Evolutionary conservation across 64 coral and sea anemone species (phyloP).

Genomic region (Acropora tenuis): DNA sequence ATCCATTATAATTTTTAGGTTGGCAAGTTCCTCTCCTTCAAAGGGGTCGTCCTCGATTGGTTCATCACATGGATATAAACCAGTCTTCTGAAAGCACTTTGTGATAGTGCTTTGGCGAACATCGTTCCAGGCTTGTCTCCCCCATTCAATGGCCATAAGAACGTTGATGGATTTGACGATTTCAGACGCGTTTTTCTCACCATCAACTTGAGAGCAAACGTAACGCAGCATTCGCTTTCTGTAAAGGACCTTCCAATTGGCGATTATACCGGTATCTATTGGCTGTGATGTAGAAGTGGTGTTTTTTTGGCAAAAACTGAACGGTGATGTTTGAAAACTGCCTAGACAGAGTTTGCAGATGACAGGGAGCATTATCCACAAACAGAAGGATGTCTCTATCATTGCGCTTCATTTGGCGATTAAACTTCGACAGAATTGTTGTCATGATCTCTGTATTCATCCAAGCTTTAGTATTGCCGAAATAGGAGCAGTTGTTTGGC

Average conservation of each 20-base stretch:
- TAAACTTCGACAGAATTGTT: too few species aligned
- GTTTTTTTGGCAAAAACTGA: too few species aligned
- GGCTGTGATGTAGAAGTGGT: too few species aligned
- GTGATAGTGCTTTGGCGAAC: slow-evolving; percentile 23
- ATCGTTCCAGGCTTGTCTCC: slow-evolving; percentile 32
- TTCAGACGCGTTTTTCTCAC: background rate
- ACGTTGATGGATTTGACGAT: slow-evolving; percentile 34
- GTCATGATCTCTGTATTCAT: too few species aligned
- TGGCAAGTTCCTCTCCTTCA: too few species aligned
- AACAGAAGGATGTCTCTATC: too few species aligned
- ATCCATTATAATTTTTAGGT: too few species aligned
- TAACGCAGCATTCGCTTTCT: slow-evolving; percentile 39
- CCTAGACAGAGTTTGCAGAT: slow-evolving; percentile 8
- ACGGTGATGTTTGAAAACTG: background rate
- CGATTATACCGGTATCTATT: too few species aligned
- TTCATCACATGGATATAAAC: background rate
- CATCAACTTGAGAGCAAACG: slow-evolving; percentile 13
- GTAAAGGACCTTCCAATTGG: background rate
- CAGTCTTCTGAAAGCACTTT: slow-evolving; percentile 34
- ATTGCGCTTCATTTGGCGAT: too few species aligned
- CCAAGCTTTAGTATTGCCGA: background rate
- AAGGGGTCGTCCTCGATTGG: background rate
- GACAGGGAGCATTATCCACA: background rate
- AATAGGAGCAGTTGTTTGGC: slow-evolving; percentile 9
- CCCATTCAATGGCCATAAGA: slow-evolving; percentile 38